A percentile compares a stretch with the other conserved stretches of the same genome.
phyloP scores from a whole-genome alignment of 2,113 vertebrate species.

The Tympanuchus pallidicinctus region DNA sequence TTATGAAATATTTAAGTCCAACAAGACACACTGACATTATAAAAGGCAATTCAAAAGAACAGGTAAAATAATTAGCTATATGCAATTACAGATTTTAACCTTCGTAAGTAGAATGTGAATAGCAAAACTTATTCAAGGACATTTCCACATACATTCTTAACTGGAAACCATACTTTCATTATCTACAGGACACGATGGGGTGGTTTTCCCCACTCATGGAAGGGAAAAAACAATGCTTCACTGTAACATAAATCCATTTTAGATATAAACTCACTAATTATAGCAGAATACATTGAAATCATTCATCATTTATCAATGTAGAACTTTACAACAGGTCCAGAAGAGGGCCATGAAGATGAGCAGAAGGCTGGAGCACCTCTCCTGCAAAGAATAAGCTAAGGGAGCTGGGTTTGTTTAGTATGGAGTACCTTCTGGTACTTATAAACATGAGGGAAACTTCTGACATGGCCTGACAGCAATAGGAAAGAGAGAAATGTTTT shows the following conservation, averaged over 20 bases:
- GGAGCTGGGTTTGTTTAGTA: not conserved
- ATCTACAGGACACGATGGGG: not conserved
- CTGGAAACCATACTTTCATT: conserved; percentile 14
- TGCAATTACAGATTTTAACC: not conserved
- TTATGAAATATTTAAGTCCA: not conserved
- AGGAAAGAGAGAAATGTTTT: too few species aligned
- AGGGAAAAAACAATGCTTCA: not conserved
- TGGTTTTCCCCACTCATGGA: not conserved
- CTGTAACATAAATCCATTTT: not conserved
- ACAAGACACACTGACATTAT: not conserved
- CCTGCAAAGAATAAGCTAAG: not conserved
- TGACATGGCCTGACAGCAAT: too few species aligned
- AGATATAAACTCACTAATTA: not conserved
- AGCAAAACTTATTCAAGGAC: not conserved
- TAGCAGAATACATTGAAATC: not conserved
- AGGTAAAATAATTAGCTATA: not conserved
- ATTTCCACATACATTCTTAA: not conserved
- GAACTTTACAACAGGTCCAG: not conserved
- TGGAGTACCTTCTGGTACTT: not conserved
- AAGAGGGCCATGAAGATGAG: not conserved
- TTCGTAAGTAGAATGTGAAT: not conserved
- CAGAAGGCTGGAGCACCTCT: not conserved
- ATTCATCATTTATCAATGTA: not conserved
- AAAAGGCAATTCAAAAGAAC: not conserved
- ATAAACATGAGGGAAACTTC: too few species aligned